Evolutionary conservation across 2,888 invertebrate species (phyloP), one percentile per base, ranked within the genome.

Genomic region (Oxytorus armatus): DNA sequence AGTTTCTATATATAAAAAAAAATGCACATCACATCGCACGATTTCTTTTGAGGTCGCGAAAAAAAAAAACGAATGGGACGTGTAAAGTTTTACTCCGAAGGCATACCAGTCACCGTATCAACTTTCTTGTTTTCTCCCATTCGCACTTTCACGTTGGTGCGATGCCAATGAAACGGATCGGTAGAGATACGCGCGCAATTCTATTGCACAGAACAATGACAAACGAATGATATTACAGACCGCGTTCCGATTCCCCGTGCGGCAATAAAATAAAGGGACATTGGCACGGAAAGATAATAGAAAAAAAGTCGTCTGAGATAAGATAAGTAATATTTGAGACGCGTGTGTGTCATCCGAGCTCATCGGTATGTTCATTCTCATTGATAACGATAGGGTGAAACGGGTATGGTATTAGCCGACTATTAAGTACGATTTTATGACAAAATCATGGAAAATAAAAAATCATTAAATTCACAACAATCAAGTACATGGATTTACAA

Each of bases 41-140:
- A 11, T 11, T 39, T 47, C 47, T 47, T 47, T 47, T 47, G 16
- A 5, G 47, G 16, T 18, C 16, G 47, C 11, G 3, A 16, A 18
- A 8, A 47, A 16, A 14, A 47, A 47, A 16, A 47, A 47, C 11
- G 11, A 42, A 55, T 55, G 16, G 25, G 42, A 39, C 36, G 42
- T 42, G 53, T 5, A 23, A 33, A 44, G 53, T 70, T 68, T 70
- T n/a, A 44, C 66, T 29, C 29, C 25, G 16, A 29, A 63, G 39
- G 36, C 23, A 57, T 33, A 57, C 69, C 69, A 47, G 44, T 63
- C 47, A 47, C 63, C 63, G 63, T 63, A 63, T 55, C 55, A 55
- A 44, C 55, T 59, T 59, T 68, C 47, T 59, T 51, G 29, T 68
- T 68, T 75, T 75, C 65, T 65, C 57, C 57, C 16, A 57, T 66